Evolutionary conservation across 2,888 invertebrate genomes (phyloP), one percentile per base, ranked within the genome.

Genomic region (Falcaria lacertinaria): DNA sequence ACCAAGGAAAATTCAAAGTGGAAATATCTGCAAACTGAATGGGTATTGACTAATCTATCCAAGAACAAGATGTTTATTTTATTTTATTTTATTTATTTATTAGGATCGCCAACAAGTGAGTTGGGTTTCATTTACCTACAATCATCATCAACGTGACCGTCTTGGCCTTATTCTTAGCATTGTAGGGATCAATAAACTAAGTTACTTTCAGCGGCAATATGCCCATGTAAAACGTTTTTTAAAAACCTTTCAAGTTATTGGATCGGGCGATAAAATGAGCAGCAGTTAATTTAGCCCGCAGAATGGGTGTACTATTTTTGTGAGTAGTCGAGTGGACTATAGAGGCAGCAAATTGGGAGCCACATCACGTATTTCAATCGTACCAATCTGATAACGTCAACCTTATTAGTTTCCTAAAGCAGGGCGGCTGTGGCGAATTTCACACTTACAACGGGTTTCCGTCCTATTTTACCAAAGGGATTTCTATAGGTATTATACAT

Each of bases 281-380:
- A 51, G 60, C 59, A 63, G 64, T 65, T 71, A 72, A 75, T 73
- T 70, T 69, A 64, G 53, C 55, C 50, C 60, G 53, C 57, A 62
- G 58, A 57, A 45, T 45, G 46, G 46, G 41, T n/a, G n/a, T n/a
- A n/a, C 40, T 52, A 43, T 54, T 59, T 66, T 69, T 66, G 62
- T 50, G 57, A n/a, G n/a, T n/a, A n/a, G n/a, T 54, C 51, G 51
- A 50, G 50, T 45, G 43, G 47, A 54, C 52, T 50, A 48, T 45
- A 54, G 50, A 47, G 49, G 60, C 47, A 56, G 45, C 50, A 57
- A 67, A 69, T 76, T 62, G 58, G 62, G 46, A 80, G 59, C 69
- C 75, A 55, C 54, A 67, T 74, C 83, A 83, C 84, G 82, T 82
- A 80, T 77, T 80, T 83, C 80, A 85, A 85, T 86, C 69, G 75